Evolutionary conservation across 1,140 invertebrate genomes (phyloP), one percentile per base, ranked within the genome.

Genomic region (Drosophila equinoxialis): DNA sequence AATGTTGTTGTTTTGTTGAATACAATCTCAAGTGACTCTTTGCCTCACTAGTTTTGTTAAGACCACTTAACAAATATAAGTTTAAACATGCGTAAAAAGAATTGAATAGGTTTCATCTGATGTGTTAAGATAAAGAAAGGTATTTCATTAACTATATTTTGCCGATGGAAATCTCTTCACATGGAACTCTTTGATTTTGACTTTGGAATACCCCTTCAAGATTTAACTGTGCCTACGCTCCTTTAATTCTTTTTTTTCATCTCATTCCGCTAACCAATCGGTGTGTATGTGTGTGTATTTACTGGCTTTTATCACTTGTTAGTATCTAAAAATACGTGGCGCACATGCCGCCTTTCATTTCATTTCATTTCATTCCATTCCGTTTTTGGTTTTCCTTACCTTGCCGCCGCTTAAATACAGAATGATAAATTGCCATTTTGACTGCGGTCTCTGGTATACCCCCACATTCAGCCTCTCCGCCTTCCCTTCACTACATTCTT

Each of bases 351-450:
- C 77, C 79, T 79, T 79, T 82, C 70, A 85, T 85, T 85, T 84
- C 76, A 68, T 67, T 74, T 81, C 71, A 79, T 71, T 81, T 75
- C 63, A 74, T 77, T 85, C 77, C 54, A 41, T 82, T 86, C 20
- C 45, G 20, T 72, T 71, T 71, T 37, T 10, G 61, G 58, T 77
- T 77, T 77, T 54, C 58, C 71, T 72, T 79, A 84, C 83, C 80
- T 59, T 87, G 80, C 70, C 62, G 41, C 64, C 84, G 66, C 80
- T 81, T 89, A 89, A 87, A 87, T 75, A 89, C 84, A 84, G 89
- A 89, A 89, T 89, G 84, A 89, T 89, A 89, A 89, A 89, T 89
- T 89, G 81, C 84, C 77, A 89, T 89, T 89, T 84, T 89, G 84
- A 81, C 77, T 87, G 72, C 59, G 78, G 77, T 77, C 74, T 59